Evolutionary conservation across 2,797 vertebrate genomes (phyloP), one percentile per base, ranked within the genome.

Genomic region (Prionace glauca): DNA sequence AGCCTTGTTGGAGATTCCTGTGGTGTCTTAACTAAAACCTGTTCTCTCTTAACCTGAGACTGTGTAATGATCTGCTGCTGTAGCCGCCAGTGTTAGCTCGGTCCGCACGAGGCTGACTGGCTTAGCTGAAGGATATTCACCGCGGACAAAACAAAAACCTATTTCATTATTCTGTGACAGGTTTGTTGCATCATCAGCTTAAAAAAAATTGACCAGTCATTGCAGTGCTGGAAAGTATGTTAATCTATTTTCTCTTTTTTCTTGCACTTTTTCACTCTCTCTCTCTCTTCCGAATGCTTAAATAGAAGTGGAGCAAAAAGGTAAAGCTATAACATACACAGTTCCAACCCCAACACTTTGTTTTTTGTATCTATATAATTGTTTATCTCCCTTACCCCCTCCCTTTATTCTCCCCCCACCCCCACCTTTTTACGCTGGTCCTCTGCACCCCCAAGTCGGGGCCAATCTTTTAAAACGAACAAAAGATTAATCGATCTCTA

Each of bases 251-350:
- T 98, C 97, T 98, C 98, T 98, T 98, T 98, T 96, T 98, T 98
- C 98, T 97, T 98, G 98, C 98, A 98, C 98, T 98, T 98, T 99
- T 98, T 97, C 98, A 98, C 98, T 98, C 98, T 98, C 97, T 97
- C 97, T 98, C 97, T 98, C 98, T 98, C 98, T 99, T 98, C 98
- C 98, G 98, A 56, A 99, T 98, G 98, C 98, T 98, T 99, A 98
- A 99, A 99, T 99, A 99, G 98, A 99, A 99, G 98, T 99, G 98
- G 98, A 99, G 98, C 98, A 99, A 98, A 99, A 99, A 99, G 98
- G 98, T 99, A 99, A 99, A 98, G 98, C 98, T 98, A 98, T 98
- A 98, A 98, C 98, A 97, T 98, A 98, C 98, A 98, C 98, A 98
- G 98, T 97, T 96, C 96, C 98, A 98, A 98, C 98, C 97, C 98